These are phyloP conservation scores for Picus viridis DNA, from an alignment of 2,797 vertebrate genomes.

Conservation along the genomic window DNA sequence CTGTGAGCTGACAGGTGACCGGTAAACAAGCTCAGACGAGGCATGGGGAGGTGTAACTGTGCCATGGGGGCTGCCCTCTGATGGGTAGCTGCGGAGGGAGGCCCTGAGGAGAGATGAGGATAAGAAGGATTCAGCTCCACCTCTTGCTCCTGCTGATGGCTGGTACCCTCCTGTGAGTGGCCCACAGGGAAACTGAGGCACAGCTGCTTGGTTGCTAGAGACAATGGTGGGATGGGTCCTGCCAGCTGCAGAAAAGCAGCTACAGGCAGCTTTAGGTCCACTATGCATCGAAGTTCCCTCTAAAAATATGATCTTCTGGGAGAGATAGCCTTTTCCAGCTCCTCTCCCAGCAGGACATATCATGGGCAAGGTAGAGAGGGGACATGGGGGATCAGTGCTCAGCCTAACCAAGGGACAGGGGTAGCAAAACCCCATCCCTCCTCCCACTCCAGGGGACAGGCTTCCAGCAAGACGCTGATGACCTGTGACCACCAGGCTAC, in stretches of 20 bases:
- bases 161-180: neutral
- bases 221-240: neutral
- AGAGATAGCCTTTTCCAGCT: neutral
- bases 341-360: neutral
- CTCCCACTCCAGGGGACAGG: neutral
- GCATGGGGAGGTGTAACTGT: conserved; percentile 81
- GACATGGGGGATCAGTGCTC: neutral
- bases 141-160: rapidly evolving
- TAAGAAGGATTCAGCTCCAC: neutral
- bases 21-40: conserved; percentile 83
- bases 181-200: neutral
- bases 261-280: neutral
- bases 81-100: conserved; percentile 78
- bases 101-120: conserved; percentile 54
- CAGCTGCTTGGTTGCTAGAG: neutral
- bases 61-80: conserved; percentile 82
- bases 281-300: neutral
- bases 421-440: neutral
- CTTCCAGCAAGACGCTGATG: neutral
- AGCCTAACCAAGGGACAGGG: neutral
- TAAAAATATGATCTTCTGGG: neutral
- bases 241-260: neutral
- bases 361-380: rapidly evolving
- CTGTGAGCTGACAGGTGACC: conserved; percentile 77
- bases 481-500: neutral